phyloP scores from a whole-genome alignment of 1,140 invertebrate species.

The Aphis gossypii region DNA sequence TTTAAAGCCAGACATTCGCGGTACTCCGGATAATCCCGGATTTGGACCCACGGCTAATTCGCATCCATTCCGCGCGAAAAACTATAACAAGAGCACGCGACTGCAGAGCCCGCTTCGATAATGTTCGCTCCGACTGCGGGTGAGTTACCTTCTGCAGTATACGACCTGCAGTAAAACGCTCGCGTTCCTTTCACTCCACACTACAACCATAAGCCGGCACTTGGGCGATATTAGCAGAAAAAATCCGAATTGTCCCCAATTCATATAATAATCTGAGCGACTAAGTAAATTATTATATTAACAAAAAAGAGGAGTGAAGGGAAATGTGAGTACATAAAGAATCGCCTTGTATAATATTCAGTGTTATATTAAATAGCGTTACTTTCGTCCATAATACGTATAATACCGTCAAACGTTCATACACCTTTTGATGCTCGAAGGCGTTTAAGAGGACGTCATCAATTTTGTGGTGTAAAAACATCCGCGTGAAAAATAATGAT shows the following conservation, averaged over 20 bases:
- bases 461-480: too few relatives aligned
- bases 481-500: too few relatives aligned
- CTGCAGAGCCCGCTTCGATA: neutral
- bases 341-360: too few relatives aligned
- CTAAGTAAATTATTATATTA: neutral
- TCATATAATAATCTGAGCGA: neutral
- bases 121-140: neutral
- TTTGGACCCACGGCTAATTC: slow-evolving; percentile 26
- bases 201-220: neutral
- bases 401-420: too few relatives aligned
- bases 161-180: too few relatives aligned
- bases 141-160: neutral
- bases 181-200: neutral
- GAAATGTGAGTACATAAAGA: too few relatives aligned
- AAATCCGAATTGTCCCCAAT: neutral
- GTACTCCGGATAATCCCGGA: slow-evolving; percentile 39
- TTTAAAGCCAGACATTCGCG: slow-evolving; percentile 47
- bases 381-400: too few relatives aligned
- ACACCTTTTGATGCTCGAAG: too few relatives aligned
- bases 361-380: too few relatives aligned
- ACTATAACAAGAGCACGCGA: neutral
- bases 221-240: neutral
- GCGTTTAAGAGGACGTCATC: too few relatives aligned
- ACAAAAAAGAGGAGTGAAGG: too few relatives aligned
- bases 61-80: slow-evolving; percentile 20